Evolutionary conservation across 2,888 invertebrate species (phyloP), one percentile per base, ranked within the genome.

Genomic region (Hipparchia sbordonii): DNA sequence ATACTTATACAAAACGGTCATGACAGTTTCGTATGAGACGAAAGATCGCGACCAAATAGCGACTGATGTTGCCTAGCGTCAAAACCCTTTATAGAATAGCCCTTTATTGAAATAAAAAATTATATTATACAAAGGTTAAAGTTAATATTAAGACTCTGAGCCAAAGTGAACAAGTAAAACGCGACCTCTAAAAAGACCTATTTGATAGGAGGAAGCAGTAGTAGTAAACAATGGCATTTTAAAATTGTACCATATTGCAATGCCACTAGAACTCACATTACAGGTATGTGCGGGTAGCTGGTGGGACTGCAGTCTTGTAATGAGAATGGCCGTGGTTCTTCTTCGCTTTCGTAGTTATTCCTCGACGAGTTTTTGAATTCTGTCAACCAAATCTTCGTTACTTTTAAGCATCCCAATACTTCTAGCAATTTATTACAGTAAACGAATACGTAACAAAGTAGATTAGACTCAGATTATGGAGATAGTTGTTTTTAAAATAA

Each of bases 321-420:
- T 46, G 96, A 96, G 83, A 96, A 95, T 4, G 96, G 95, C n/a
- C 96, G 96, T 76, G 96, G 89, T 8, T 95, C 95, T 74, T 95
- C 95, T 76, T 95, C 95, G 77, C 95, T 95, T 79, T 95, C 95
- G 78, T 91, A 93, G 12, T 87, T 84, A 69, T 85, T 88, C 71
- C 88, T 82, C 72, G 83, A 80, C 74, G 84, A 83, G 73, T 79
- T 87, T 76, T 87, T 88, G 77, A 85, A 89, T 70, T 92, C 92
- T 92, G 85, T 57, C 78, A 76, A 76, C 76, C 74, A 71, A 73
- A 72, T 68, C 71, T 69, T 62, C 39, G 46, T 23, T 6, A 57
- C 51, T 75, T 63, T 45, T 39, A 39, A 51, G 13, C 23, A 57
- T 23, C 13, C 57, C 23, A 23, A 5, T 39, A 39, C 39, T 39